Evolutionary conservation across 1,140 invertebrate species (phyloP).

Genomic region (Thaumatotibia leucotreta): DNA sequence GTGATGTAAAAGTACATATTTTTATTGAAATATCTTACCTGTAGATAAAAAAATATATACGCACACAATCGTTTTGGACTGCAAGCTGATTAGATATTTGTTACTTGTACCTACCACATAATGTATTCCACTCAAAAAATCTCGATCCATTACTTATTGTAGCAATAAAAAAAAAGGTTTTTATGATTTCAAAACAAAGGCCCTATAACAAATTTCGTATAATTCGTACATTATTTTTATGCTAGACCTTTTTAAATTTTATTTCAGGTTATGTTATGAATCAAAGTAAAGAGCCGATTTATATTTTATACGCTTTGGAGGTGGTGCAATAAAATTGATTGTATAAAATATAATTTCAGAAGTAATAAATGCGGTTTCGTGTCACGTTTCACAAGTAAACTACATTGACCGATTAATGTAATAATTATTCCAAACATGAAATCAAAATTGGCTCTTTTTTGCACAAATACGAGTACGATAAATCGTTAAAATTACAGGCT

Average conservation of each 20-base stretch:
- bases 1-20: too few species aligned
- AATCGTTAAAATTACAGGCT: too few species aligned
- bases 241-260: neutral
- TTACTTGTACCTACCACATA: neutral
- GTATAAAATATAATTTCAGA: neutral
- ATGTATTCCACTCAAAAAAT: neutral
- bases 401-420: too few species aligned
- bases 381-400: too few species aligned
- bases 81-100: too few species aligned
- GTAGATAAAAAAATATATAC: too few species aligned
- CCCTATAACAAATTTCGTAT: neutral
- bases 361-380: too few species aligned
- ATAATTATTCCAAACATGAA: too few species aligned
- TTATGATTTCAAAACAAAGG: constrained; percentile 3
- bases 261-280: neutral
- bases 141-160: neutral
- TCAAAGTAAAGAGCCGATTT: neutral
- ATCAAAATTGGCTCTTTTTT: too few species aligned
- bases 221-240: neutral
- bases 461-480: too few species aligned
- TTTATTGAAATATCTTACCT: too few species aligned
- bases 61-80: too few species aligned
- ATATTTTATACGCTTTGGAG: neutral
- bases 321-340: neutral
- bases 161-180: neutral